Evolutionary conservation across 2,888 invertebrate genomes (phyloP).

Genomic region (Catocala fraxini): DNA sequence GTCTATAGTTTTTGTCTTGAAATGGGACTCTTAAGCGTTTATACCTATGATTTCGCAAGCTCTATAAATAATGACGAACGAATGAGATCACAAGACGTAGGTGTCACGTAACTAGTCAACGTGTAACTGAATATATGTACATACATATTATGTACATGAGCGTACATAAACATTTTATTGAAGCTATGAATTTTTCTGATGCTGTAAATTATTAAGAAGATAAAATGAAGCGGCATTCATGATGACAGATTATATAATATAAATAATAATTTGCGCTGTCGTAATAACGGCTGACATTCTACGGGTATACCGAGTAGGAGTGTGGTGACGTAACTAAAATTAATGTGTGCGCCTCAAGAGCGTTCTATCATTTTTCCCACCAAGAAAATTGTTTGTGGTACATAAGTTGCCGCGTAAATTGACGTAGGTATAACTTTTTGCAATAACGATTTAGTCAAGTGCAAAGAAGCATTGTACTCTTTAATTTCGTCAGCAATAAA

Average conservation of each 20-base stretch:
- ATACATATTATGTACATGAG: constrained; percentile 4
- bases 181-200: background rate
- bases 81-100: constrained; percentile 48
- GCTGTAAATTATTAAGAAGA: too few species aligned
- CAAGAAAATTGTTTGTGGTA: background rate
- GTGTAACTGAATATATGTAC: constrained; percentile 19
- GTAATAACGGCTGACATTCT: background rate
- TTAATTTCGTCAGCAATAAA: constrained; percentile 35
- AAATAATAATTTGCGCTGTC: constrained; percentile 1
- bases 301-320: background rate
- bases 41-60: constrained; percentile 47
- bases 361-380: constrained; percentile 1
- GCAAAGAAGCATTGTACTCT: too few species aligned
- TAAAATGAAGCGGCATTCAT: background rate
- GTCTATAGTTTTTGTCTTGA: constrained; percentile 70
- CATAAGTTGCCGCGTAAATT: too few species aligned
- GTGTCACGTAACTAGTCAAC: constrained; percentile 30
- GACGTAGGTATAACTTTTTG: too few species aligned
- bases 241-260: background rate
- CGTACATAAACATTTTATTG: background rate
- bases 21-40: constrained; percentile 59
- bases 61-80: constrained; percentile 44
- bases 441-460: too few species aligned
- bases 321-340: constrained; percentile 1
- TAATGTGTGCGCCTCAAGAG: constrained; percentile 3